Evolutionary conservation across 2,888 invertebrate genomes (phyloP), one percentile per base, ranked within the genome.

Genomic region (Nebria salina): DNA sequence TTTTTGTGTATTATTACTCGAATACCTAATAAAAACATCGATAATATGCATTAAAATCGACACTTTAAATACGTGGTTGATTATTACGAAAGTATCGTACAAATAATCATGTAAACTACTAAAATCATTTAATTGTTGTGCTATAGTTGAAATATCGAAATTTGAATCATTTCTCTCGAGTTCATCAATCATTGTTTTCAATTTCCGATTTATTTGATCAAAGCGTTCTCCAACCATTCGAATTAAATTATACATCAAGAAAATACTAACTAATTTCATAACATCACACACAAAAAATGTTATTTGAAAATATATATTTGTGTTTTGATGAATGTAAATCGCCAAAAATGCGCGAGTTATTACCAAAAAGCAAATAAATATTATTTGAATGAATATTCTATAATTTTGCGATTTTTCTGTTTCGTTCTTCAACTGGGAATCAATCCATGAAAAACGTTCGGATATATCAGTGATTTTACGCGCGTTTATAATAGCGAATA

Each of bases 91-190:
- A n/a, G 70, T 70, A 4, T 70, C 70, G 7, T 26, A 70, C 34
- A 70, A 70, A 26, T 25, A 25, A 70, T 70, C 25, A 70, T 70
- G 70, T 25, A 15, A 70, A 25, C 26, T 11, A 70, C 70, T 26
- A 70, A 70, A 70, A 11, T 70, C 15, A 4, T 70, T 70, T 70
- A 70, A 34, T 26, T 25, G 15, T 70, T 20, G 6, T 8, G 15
- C 6, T 25, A 70, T 20, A 70, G 34, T 34, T 68, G 25, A 15
- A 8, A 26, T 15, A 25, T 11, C 26, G 15, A 26, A 11, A 70
- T n/a, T 70, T 25, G 8, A 26, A 25, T 15, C 3, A 20, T 26
- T 26, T 2, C 15, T 70, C 70, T 70, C 34, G 5, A 11, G 2
- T 5, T 70, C 2, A 11, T 70, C 15, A 34, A 70, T 11, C 25